Percentiles rank a stretch among this genome's conserved stretches.
phyloP scores from a whole-genome alignment of 2,113 vertebrate genomes.

The Amazona vittata region DNA sequence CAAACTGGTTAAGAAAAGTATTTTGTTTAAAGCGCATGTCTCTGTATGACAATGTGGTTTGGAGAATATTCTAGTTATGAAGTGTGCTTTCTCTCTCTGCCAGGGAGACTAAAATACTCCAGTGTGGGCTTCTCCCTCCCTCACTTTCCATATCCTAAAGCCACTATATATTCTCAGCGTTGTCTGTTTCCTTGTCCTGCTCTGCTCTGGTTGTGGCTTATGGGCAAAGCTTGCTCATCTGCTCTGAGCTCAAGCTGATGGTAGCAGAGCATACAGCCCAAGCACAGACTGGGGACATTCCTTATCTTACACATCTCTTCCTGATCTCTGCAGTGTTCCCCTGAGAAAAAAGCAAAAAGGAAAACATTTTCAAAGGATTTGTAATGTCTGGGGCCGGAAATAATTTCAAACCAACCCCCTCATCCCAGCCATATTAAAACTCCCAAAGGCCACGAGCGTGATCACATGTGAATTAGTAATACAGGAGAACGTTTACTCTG shows the following conservation, averaged over 20 bases:
- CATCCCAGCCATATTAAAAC: background rate
- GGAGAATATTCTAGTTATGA: background rate
- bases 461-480: background rate
- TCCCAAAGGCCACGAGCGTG: background rate
- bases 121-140: background rate
- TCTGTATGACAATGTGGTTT: background rate
- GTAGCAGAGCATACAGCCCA: background rate
- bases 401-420: background rate
- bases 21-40: background rate
- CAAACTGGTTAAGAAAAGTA: background rate
- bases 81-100: background rate
- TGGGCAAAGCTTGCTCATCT: background rate
- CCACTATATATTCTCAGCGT: background rate
- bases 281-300: background rate
- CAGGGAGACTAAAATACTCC: background rate
- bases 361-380: background rate
- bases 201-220: background rate
- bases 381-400: background rate
- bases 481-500: background rate
- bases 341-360: background rate
- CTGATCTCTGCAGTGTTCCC: background rate
- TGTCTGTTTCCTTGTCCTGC: background rate
- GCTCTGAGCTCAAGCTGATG: background rate
- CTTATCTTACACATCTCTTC: background rate
- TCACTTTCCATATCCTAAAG: background rate